phyloP scores from a whole-genome alignment of 1,140 invertebrate genomes.

The Agrilus planipennis region DNA sequence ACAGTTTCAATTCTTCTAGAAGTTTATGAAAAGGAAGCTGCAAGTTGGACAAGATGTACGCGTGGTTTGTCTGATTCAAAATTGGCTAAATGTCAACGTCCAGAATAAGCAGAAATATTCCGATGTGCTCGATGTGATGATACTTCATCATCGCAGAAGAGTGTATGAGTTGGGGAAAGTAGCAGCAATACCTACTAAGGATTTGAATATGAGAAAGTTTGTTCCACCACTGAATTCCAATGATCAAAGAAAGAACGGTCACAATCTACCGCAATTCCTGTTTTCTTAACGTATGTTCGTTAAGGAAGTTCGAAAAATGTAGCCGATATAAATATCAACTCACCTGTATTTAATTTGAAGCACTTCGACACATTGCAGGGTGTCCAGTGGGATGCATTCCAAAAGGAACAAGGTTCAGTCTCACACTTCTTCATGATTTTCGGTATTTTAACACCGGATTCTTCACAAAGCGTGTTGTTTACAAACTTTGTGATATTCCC shows the following conservation, averaged over 20 bases:
- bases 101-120: too few species aligned
- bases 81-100: too few species aligned
- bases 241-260: not conserved
- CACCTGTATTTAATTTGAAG: slow-evolving; percentile 62
- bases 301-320: not conserved
- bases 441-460: slow-evolving; percentile 52
- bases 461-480: slow-evolving; percentile 55
- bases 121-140: too few species aligned
- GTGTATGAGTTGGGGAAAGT: too few species aligned
- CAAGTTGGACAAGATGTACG: too few species aligned
- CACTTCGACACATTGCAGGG: slow-evolving; percentile 57
- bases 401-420: slow-evolving; percentile 55
- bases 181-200: too few species aligned
- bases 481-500: slow-evolving; percentile 45
- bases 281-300: not conserved
- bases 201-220: too few species aligned
- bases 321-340: slow-evolving; percentile 4
- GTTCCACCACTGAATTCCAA: too few species aligned
- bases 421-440: slow-evolving; percentile 57
- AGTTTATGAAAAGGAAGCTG: too few species aligned
- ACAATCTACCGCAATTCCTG: not conserved
- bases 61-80: too few species aligned
- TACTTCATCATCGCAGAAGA: too few species aligned
- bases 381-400: slow-evolving; percentile 60
- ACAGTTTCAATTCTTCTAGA: too few species aligned